These are phyloP conservation scores for Odontocolon sp. DNA, from an alignment of 2,888 invertebrate genomes.

Conservation along the genomic window DNA sequence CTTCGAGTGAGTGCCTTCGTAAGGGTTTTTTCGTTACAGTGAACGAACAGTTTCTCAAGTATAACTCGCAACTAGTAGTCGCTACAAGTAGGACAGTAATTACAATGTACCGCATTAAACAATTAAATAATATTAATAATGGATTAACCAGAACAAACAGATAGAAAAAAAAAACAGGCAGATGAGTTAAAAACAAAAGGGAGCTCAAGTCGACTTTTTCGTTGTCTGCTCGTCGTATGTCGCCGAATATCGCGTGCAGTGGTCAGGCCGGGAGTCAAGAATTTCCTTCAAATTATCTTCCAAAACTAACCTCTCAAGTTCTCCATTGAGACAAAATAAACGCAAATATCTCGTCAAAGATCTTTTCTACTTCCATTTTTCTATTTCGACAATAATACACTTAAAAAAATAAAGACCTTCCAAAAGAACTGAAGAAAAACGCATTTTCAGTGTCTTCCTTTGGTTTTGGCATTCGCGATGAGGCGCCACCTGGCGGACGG, in stretches of 20 bases:
- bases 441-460: constrained; percentile 48
- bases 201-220: constrained; percentile 78
- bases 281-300: constrained; percentile 31
- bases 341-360: constrained; percentile 21
- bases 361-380: constrained; percentile 42
- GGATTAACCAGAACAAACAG: constrained; percentile 51
- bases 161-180: constrained; percentile 36
- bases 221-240: constrained; percentile 75
- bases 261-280: constrained; percentile 62
- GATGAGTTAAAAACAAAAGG: constrained; percentile 44
- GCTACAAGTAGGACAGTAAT: constrained; percentile 78
- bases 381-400: constrained; percentile 4
- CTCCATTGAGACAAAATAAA: constrained; percentile 8
- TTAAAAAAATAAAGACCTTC: constrained; percentile 16
- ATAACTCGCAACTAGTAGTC: constrained; percentile 80
- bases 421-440: constrained; percentile 32
- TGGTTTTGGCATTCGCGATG: too few species aligned
- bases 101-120: constrained; percentile 78
- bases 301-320: constrained; percentile 50
- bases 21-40: constrained; percentile 81
- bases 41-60: constrained; percentile 78
- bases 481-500: too few species aligned
- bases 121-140: constrained; percentile 78
- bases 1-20: constrained; percentile 80
- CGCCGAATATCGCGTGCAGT: constrained; percentile 66